These are phyloP conservation scores for Phortica variegata DNA, from an alignment of 1,140 invertebrate species.

Conservation along the genomic window DNA sequence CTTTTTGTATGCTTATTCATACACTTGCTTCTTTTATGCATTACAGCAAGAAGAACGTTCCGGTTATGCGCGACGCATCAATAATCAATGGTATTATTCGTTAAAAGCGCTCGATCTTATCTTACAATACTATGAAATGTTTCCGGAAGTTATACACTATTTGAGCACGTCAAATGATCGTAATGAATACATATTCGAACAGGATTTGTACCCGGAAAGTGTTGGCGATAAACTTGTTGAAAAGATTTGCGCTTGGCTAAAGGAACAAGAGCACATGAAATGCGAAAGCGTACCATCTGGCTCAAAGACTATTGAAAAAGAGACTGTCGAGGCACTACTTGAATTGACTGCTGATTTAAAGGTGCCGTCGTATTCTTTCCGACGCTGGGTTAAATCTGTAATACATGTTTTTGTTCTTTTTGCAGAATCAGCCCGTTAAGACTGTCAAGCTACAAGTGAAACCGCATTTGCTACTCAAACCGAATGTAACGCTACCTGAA, in stretches of 20 bases:
- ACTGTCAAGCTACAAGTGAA: slow-evolving; percentile 74
- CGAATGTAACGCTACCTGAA: slow-evolving; percentile 51
- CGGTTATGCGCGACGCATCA: slow-evolving; percentile 77
- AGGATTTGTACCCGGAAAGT: slow-evolving; percentile 65
- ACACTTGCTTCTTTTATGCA: slow-evolving; percentile 14
- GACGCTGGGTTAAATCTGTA: too few species aligned
- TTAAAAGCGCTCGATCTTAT: slow-evolving; percentile 68
- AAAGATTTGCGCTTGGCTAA: slow-evolving; percentile 71
- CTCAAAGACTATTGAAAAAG: slow-evolving; percentile 68
- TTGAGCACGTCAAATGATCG: slow-evolving; percentile 57
- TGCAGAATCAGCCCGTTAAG: slow-evolving; percentile 56
- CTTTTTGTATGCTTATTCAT: too few species aligned
- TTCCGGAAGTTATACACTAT: slow-evolving; percentile 72
- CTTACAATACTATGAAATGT: slow-evolving; percentile 68
- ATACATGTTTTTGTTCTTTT: too few species aligned
- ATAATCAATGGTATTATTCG: slow-evolving; percentile 80
- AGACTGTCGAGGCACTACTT: slow-evolving; percentile 67
- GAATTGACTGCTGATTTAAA: slow-evolving; percentile 61
- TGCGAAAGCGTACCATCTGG: slow-evolving; percentile 67
- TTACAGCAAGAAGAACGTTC: slow-evolving; percentile 66
- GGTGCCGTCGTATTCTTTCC: too few species aligned
- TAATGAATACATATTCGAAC: slow-evolving; percentile 63
- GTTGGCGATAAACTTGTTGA: slow-evolving; percentile 58
- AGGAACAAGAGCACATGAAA: slow-evolving; percentile 64
- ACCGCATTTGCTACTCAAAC: slow-evolving; percentile 74